phyloP scores from a whole-genome alignment of 2,797 vertebrate species.

The Spheniscus humboldti region DNA sequence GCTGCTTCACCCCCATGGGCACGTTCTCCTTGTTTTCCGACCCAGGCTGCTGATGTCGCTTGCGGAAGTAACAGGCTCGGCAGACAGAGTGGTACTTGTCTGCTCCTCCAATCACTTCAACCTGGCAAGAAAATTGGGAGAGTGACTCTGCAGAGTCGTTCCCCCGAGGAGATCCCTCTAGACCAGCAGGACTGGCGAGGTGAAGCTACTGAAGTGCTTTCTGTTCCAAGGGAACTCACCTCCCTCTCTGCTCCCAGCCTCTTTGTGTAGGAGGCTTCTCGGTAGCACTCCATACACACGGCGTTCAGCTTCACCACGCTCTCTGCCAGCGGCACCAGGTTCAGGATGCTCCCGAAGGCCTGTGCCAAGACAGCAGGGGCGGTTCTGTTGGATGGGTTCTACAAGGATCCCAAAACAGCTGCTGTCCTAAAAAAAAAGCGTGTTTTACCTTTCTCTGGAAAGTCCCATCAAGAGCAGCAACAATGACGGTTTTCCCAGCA shows the following conservation, averaged over 20 bases:
- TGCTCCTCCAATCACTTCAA: conserved; percentile 93
- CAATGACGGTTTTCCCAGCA: conserved; percentile 88
- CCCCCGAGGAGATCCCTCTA: neutral
- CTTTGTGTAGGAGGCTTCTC: conserved; percentile 94
- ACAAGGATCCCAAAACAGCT: neutral
- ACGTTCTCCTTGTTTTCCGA: conserved; percentile 82
- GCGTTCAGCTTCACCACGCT: conserved; percentile 95
- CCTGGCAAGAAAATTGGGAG: conserved; percentile 64
- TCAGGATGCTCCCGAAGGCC: conserved; percentile 92
- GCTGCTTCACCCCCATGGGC: neutral
- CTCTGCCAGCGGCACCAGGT: conserved; percentile 91
- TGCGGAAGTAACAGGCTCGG: conserved; percentile 83
- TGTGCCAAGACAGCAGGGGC: conserved; percentile 16
- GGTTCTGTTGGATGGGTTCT: neutral
- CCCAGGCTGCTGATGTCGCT: neutral
- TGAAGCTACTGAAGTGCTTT: neutral
- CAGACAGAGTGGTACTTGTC: conserved; percentile 96
- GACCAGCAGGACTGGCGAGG: neutral
- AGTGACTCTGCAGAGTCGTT: neutral
- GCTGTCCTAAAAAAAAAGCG: neutral
- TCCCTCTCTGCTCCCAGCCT: conserved; percentile 89
- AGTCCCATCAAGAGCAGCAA: conserved; percentile 93
- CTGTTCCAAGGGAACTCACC: conserved; percentile 70
- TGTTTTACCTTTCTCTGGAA: conserved; percentile 91
- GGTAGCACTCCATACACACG: conserved; percentile 95